A percentile compares a stretch with the other conserved stretches of the same genome.
phyloP scores from a whole-genome alignment of 2,888 invertebrate species.

The Drosophila kanekoi region DNA sequence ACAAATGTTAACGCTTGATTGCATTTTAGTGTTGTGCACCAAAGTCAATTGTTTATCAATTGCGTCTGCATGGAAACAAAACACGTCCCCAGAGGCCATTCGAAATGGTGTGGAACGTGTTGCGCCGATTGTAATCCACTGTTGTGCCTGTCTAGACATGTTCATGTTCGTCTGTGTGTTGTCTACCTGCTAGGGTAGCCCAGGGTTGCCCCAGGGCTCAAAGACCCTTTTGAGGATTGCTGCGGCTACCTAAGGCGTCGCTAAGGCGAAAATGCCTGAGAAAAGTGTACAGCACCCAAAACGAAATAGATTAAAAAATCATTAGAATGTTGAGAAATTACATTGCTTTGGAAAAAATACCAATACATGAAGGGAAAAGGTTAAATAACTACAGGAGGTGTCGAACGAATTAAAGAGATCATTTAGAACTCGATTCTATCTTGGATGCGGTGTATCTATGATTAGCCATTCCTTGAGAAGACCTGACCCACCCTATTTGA shows the following conservation, averaged over 20 bases:
- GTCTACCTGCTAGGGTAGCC: slow-evolving; percentile 43
- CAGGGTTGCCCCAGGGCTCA: slow-evolving; percentile 21
- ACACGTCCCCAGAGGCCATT: slow-evolving; percentile 19
- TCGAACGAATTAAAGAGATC: slow-evolving; percentile 63
- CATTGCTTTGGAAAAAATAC: slow-evolving; percentile 10
- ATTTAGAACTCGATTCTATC: slow-evolving; percentile 41
- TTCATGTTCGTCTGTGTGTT: slow-evolving; percentile 21
- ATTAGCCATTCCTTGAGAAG: slow-evolving; percentile 3
- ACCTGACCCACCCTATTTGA: slow-evolving; percentile 24
- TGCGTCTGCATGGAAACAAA: slow-evolving; percentile 47
- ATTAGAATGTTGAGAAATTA: slow-evolving; percentile 74
- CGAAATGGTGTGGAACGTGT: slow-evolving; percentile 48
- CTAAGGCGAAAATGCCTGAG: slow-evolving; percentile 34
- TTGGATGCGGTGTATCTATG: slow-evolving; percentile 2
- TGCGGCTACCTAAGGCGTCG: slow-evolving; percentile 44
- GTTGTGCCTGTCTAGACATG: slow-evolving; percentile 61
- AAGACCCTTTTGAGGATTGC: slow-evolving; percentile 27
- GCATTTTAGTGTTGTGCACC: slow-evolving; percentile 61
- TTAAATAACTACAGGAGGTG: slow-evolving; percentile 59
- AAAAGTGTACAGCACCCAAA: slow-evolving; percentile 46
- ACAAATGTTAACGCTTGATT: slow-evolving; percentile 67
- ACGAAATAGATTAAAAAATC: slow-evolving; percentile 70
- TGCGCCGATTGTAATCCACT: slow-evolving; percentile 57
- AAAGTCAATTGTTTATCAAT: slow-evolving; percentile 76
- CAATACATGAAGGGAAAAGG: slow-evolving; percentile 16